phyloP scores from a whole-genome alignment of 2,888 invertebrate species.

The Amiota communis region DNA sequence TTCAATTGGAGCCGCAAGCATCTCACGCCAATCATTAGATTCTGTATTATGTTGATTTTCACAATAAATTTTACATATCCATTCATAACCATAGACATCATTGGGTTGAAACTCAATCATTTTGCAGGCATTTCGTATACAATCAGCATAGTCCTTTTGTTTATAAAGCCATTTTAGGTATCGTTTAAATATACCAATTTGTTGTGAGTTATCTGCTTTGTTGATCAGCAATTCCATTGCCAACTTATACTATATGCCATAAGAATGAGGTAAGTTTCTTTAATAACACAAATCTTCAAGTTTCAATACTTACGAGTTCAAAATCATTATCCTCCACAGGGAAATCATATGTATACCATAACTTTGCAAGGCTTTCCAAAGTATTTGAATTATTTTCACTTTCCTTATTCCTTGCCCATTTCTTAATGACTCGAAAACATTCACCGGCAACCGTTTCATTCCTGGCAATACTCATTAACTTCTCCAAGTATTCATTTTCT shows the following conservation, averaged over 20 bases:
- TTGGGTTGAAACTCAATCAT: slow-evolving; percentile 75
- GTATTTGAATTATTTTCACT: slow-evolving; percentile 46
- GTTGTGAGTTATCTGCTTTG: slow-evolving; percentile 40
- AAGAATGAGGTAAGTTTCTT: neutral
- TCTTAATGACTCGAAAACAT: slow-evolving; percentile 56
- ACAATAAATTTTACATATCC: slow-evolving; percentile 78
- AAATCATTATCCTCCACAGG: slow-evolving; percentile 48
- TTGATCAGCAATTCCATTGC: slow-evolving; percentile 59
- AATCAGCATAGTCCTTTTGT: slow-evolving; percentile 69
- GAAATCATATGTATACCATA: slow-evolving; percentile 58
- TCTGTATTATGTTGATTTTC: slow-evolving; percentile 67
- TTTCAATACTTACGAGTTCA: slow-evolving; percentile 51
- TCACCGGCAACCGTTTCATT: slow-evolving; percentile 39
- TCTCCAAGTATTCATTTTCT: slow-evolving; percentile 62
- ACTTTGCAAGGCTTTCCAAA: slow-evolving; percentile 58
- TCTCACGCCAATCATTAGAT: slow-evolving; percentile 43
- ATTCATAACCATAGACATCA: slow-evolving; percentile 76
- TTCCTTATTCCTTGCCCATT: slow-evolving; percentile 35
- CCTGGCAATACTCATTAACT: slow-evolving; percentile 53
- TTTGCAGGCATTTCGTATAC: slow-evolving; percentile 73
- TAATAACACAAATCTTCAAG: neutral
- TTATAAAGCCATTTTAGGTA: slow-evolving; percentile 70
- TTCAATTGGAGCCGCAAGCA: slow-evolving; percentile 70
- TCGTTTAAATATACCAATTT: slow-evolving; percentile 59
- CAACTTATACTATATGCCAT: slow-evolving; percentile 57